Conservation (phyloP, 2,888 invertebrate species). For the Athrips mouffetella region DNA sequence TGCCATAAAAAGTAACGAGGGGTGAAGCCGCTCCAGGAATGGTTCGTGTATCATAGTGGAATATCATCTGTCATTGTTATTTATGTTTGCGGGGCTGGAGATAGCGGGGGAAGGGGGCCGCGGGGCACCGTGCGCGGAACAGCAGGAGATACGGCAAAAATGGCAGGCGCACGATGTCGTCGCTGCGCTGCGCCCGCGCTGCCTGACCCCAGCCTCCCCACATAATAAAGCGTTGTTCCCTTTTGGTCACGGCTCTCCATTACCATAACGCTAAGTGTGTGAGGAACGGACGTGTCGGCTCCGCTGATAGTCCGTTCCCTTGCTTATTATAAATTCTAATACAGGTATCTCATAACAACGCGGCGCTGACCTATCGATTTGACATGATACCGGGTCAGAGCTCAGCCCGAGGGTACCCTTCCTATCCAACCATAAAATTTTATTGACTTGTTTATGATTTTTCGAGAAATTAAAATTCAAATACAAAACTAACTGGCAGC, state of each 20-base stretch:
- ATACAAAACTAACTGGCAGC: conserved; percentile 22
- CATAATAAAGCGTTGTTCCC: conserved; percentile 45
- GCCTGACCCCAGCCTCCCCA: conserved; percentile 42
- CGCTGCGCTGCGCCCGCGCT: conserved; percentile 43
- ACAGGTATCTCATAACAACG: conserved; percentile 40
- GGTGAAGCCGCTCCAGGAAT: conserved; percentile 38
- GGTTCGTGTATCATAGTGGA: conserved; percentile 38
- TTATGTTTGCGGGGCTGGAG: conserved; percentile 49
- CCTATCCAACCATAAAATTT: conserved; percentile 44
- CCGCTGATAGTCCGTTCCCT: conserved; percentile 34
- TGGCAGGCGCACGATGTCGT: conserved; percentile 61
- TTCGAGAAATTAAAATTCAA: conserved; percentile 26
- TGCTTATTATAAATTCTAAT: conserved; percentile 58
- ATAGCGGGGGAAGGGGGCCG: conserved; percentile 37
- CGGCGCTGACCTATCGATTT: conserved; percentile 44
- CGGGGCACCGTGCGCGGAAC: conserved; percentile 38
- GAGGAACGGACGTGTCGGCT: conserved; percentile 44
- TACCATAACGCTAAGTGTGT: conserved; percentile 55
- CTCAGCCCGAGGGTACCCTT: conserved; percentile 37
- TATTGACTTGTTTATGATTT: conserved; percentile 40
- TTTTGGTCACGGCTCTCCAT: conserved; percentile 59
- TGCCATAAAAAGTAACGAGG: conserved; percentile 49
- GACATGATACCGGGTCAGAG: conserved; percentile 50
- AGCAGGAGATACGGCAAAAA: conserved; percentile 58
- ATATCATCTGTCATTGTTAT: conserved; percentile 62